Evolutionary conservation across 2,113 vertebrate species (phyloP), one percentile per base, ranked within the genome.

Genomic region (Talpa occidentalis): DNA sequence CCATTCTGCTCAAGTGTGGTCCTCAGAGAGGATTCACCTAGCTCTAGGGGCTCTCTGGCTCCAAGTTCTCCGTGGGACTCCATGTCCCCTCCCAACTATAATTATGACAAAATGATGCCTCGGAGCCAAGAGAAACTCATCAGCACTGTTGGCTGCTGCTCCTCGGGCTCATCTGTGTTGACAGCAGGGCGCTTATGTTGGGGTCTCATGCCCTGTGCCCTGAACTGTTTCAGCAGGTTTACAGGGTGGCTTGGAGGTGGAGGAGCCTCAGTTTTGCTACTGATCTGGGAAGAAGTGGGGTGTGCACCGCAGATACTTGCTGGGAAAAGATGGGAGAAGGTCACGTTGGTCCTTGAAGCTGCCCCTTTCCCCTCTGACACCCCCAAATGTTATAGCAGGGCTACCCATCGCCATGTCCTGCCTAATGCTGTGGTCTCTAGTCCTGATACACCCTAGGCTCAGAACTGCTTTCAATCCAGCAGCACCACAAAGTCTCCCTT

Each of bases 1-100:
- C 49, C 54, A 22, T 86, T 91, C 95, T 64, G 66, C 59, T 86
- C 60, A 35, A 74, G 32, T 35, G 35, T 80, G 69, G 80, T 74
- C 76, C 82, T 69, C 44, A 9, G 93, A 94, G 93, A 91, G 59
- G 12, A 24, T 54, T 70, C 16, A 5, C 42, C 66, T 62, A 21
- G 60, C 67, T 59, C 37, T 10, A 0, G 62, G 40, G 40, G 42
- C 9, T 2, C 0, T 0, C 28, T 4, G 59, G 56, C 40, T 40
- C 76, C 42, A 0, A 0, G 1, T 14, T 21, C 88, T 90, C 86
- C 4, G 26, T 0, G n/a, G 90, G 88, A n/a, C n/a, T n/a, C 11
- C 2, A 0, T 10, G 37, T 59, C 47, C 81, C 56, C 66, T 90
- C 19, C 32, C 16, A 14, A 4, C 77, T 49, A 5, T 74, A 79